Evolutionary conservation across 2,888 invertebrate species (phyloP).

Genomic region (Drosophila robusta): DNA sequence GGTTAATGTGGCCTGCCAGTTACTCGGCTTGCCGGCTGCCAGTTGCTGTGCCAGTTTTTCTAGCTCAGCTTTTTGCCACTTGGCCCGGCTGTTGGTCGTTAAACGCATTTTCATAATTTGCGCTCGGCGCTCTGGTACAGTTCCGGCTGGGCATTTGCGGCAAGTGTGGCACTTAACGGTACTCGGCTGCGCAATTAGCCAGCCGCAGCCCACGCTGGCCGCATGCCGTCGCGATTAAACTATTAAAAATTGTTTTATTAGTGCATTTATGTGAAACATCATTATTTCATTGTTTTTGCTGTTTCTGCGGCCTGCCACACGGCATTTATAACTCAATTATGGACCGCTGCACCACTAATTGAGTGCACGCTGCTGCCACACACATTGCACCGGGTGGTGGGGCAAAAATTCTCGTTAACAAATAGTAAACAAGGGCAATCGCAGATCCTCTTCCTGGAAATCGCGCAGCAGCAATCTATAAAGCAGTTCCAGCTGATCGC

Average conservation of each 20-base stretch:
- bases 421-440: conserved; percentile 4
- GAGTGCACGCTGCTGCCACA: conserved; percentile 11
- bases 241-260: conserved; percentile 68
- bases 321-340: conserved; percentile 73
- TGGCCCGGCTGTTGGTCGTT: conserved; percentile 15
- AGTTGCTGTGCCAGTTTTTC: conserved; percentile 69
- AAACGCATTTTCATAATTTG: conserved; percentile 77
- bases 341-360: conserved; percentile 37
- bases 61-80: conserved; percentile 25
- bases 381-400: conserved; percentile 7
- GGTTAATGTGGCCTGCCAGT: conserved; percentile 70
- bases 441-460: conserved; percentile 43
- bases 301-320: conserved; percentile 23
- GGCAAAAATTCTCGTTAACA: conserved; percentile 6
- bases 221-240: conserved; percentile 54
- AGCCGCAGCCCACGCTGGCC: conserved; percentile 34
- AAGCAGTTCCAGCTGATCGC: conserved; percentile 26
- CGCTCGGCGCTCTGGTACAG: conserved; percentile 54
- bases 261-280: conserved; percentile 54
- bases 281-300: conserved; percentile 21
- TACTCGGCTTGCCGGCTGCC: conserved; percentile 18
- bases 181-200: conserved; percentile 58
- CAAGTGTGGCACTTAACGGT: conserved; percentile 75
- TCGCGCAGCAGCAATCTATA: conserved; percentile 29
- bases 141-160: conserved; percentile 58